Evolutionary conservation across 2,888 invertebrate genomes (phyloP).

Genomic region (Latrodectus hesperus): DNA sequence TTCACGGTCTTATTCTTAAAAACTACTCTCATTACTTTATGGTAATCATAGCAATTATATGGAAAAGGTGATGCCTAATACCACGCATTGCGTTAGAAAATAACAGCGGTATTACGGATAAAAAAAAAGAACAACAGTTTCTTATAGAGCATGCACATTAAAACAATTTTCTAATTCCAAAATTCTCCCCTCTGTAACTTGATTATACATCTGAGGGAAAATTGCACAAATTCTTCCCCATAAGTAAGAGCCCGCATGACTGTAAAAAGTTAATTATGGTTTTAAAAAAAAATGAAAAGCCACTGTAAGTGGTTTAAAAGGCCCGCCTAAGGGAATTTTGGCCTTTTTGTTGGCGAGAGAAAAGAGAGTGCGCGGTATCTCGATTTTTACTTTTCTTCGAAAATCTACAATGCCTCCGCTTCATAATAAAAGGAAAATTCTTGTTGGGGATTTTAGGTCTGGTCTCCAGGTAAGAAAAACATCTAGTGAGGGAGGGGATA

Average conservation of each 20-base stretch:
- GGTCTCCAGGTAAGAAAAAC: conserved; percentile 15
- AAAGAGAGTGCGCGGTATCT: conserved; percentile 11
- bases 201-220: conserved; percentile 60
- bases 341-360: conserved; percentile 19
- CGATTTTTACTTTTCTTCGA: conserved; percentile 4
- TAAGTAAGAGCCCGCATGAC: conserved; percentile 61
- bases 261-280: conserved; percentile 46
- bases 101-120: conserved; percentile 24
- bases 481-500: not conserved
- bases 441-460: not conserved
- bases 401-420: conserved; percentile 3
- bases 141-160: conserved; percentile 37
- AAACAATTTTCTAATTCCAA: conserved; percentile 47
- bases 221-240: conserved; percentile 48
- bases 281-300: conserved; percentile 39
- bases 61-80: conserved; percentile 31
- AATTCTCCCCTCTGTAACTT: conserved; percentile 11
- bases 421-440: conserved; percentile 30
- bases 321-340: conserved; percentile 2
- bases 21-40: conserved; percentile 33
- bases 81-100: conserved; percentile 14
- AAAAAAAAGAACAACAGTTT: conserved; percentile 3
- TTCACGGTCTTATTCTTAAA: not conserved
- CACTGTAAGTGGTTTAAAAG: conserved; percentile 61
- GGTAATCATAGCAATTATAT: conserved; percentile 50